Base-by-base conservation (phyloP, 2,888 invertebrate genomes). In the Drosophila acutilabella region DNA sequence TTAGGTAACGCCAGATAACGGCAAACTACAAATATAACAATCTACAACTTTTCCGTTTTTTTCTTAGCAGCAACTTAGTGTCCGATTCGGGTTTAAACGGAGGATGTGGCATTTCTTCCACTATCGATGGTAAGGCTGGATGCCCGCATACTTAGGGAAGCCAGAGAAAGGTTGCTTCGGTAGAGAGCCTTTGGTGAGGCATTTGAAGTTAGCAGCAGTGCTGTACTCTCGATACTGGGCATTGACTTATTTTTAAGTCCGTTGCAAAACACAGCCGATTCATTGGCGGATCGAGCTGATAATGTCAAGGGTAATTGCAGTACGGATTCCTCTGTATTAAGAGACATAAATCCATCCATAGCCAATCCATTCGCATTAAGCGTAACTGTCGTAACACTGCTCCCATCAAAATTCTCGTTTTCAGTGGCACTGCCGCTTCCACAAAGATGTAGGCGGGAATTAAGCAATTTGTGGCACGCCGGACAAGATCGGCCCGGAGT, bases 381-480 rank as follows among this genome's bases (percentile, higher is more conserved):
- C 10, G 69, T 62, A n/a, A 65, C 58, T 10, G 69, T 80, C 7
- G 69, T 62, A 13, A 64, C 57, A n/a, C 71, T 80, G 23, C 73
- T 78, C 4, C 61, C 76, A 23, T 80, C 69, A 10, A 66, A 79
- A 16, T 80, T 80, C 4, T 75, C 81, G 5, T 57, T 76, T 1
- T 78, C 78, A 1, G 42, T 26, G 1, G 56, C 57, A 18, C 44
- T 74, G 7, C 65, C 74, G 23, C 64, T 79, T 23, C 83, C 87
- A 56, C 89, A 91, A 5, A 95, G 93, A 89, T 95, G 95, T 67
- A 95, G 92, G 51, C 95, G 93, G 48, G 95, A 95, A 88, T 94
- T 94, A 70, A 94, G 93, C 53, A 95, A 93, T 79, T 95, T 94
- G 89, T 95, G 95, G 86, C 95, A 96, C 81, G 95, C 95, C 1